Percentiles rank a stretch among this genome's conserved stretches.
phyloP scores from a whole-genome alignment of 2,888 invertebrate species.

The Tridacna gigas region DNA sequence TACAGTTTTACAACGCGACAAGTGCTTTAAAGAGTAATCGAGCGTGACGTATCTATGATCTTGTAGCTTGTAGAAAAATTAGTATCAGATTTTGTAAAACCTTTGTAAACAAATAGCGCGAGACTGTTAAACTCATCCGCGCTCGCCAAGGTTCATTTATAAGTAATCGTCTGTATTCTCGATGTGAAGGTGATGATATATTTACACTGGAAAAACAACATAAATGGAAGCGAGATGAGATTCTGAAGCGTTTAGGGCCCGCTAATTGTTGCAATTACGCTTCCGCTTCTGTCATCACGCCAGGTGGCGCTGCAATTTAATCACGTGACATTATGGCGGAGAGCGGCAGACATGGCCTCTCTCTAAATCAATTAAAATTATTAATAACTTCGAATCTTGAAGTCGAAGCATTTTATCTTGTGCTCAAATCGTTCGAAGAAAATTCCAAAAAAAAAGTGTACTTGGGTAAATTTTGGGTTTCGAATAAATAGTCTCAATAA shows the following conservation, averaged over 20 bases:
- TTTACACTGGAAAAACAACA: slow-evolving; percentile 68
- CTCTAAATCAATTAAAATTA: slow-evolving; percentile 21
- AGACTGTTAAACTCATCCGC: slow-evolving; percentile 63
- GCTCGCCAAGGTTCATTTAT: slow-evolving; percentile 65
- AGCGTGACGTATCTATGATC: slow-evolving; percentile 57
- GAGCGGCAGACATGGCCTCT: not conserved
- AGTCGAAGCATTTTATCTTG: too few species aligned
- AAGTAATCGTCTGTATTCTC: slow-evolving; percentile 62
- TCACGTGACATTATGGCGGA: slow-evolving; percentile 24
- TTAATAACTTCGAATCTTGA: slow-evolving; percentile 1
- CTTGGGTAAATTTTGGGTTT: too few species aligned
- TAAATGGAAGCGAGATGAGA: slow-evolving; percentile 56
- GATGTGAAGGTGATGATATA: slow-evolving; percentile 61
- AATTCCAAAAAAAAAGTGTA: too few species aligned
- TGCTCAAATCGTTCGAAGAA: too few species aligned
- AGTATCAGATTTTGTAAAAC: slow-evolving; percentile 60
- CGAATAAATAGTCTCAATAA: too few species aligned
- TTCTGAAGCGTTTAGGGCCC: slow-evolving; percentile 56
- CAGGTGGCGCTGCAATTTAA: slow-evolving; percentile 63
- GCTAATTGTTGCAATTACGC: slow-evolving; percentile 67
- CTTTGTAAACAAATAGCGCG: slow-evolving; percentile 65
- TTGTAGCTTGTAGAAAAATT: slow-evolving; percentile 47
- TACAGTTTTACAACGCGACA: slow-evolving; percentile 38
- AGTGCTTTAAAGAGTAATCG: slow-evolving; percentile 61
- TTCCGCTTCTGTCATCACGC: slow-evolving; percentile 63